Percentiles rank a stretch among this genome's conserved stretches.
phyloP scores from a whole-genome alignment of 2,888 invertebrate species.

The Julus scandinavius region DNA sequence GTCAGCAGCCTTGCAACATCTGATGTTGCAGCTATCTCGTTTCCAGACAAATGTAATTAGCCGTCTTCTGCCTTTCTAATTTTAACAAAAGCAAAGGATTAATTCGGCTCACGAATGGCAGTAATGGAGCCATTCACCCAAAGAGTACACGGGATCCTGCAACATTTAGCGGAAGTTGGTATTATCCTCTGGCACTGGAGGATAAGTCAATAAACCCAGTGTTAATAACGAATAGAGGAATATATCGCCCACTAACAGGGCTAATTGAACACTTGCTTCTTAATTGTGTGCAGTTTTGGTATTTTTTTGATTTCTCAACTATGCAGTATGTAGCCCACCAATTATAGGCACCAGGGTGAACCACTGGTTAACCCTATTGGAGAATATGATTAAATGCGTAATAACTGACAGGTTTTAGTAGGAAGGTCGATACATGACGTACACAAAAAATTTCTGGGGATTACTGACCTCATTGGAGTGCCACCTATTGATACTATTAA shows the following conservation, averaged over 20 bases:
- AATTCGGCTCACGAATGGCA: neutral
- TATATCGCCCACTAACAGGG: neutral
- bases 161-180: neutral
- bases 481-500: neutral
- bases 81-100: neutral
- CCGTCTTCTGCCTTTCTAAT: neutral
- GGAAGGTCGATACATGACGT: neutral
- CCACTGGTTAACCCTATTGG: neutral
- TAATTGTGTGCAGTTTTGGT: neutral
- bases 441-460: neutral
- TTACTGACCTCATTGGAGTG: neutral
- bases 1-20: neutral
- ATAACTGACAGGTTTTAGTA: neutral
- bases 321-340: neutral
- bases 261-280: neutral
- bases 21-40: neutral
- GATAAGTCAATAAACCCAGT: neutral
- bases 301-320: neutral
- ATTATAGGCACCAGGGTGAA: neutral
- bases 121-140: neutral
- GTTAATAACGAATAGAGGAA: slow-evolving; percentile 2
- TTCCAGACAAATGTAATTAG: slow-evolving; percentile 3
- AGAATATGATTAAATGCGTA: neutral
- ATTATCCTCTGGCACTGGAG: neutral
- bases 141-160: neutral